phyloP scores from a whole-genome alignment of 2,113 vertebrate genomes.

The Sapajus apella region DNA sequence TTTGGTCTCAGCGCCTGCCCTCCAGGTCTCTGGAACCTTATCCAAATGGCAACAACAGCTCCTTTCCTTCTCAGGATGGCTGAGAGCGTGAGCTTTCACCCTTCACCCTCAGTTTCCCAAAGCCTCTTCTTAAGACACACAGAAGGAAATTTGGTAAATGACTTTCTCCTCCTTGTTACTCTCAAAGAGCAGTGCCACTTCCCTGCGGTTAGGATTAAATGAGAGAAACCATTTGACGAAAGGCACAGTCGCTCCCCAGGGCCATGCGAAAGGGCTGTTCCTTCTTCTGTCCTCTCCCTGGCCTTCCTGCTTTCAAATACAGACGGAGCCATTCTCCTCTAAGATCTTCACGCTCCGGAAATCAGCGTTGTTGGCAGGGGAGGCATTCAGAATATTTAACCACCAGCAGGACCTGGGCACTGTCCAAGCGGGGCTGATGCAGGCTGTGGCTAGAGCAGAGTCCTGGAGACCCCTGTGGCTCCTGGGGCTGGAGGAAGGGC shows the following conservation, averaged over 20 bases:
- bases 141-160: not conserved
- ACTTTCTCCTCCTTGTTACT: not conserved
- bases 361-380: not conserved
- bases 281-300: too few species aligned
- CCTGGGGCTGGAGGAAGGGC: not conserved
- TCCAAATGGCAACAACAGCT: too few species aligned
- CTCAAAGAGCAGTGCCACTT: not conserved
- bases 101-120: not conserved
- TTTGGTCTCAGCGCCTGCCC: not conserved
- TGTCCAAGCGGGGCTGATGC: not conserved
- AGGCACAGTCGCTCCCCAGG: fast-evolving
- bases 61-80: not conserved
- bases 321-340: not conserved
- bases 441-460: not conserved
- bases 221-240: too few species aligned
- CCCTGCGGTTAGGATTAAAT: not conserved
- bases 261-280: fast-evolving
- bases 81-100: too few species aligned
- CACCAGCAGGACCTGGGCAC: not conserved
- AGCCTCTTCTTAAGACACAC: not conserved
- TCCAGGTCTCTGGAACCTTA: not conserved
- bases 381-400: not conserved
- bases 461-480: not conserved
- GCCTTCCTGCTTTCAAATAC: not conserved
- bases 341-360: not conserved